These are phyloP conservation scores for Coracias cyanogaster DNA, from an alignment of 2,797 vertebrate species.

Conservation along the genomic window DNA sequence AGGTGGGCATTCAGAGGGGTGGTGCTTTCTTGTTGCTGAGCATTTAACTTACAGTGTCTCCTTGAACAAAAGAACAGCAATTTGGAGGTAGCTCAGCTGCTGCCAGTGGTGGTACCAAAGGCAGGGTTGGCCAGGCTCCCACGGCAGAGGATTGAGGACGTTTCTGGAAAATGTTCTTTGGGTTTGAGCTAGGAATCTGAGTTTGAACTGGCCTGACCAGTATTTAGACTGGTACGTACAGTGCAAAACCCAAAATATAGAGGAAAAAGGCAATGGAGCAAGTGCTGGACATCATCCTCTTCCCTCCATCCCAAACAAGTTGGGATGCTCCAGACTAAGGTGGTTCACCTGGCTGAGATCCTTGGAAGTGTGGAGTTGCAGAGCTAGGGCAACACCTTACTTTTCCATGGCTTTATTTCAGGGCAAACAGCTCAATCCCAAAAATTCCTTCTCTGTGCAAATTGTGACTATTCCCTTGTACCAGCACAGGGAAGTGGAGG, in stretches of 20 bases:
- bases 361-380: not conserved
- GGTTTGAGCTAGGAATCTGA: not conserved
- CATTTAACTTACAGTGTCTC: not conserved
- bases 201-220: not conserved
- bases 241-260: not conserved
- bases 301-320: not conserved
- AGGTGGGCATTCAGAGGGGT: conserved; percentile 5
- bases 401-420: not conserved
- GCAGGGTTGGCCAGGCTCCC: not conserved
- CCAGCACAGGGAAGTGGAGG: fast-evolving
- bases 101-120: fast-evolving
- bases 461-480: fast-evolving
- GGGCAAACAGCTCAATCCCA: not conserved
- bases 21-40: not conserved
- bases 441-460: not conserved
- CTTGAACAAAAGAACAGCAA: not conserved
- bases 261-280: not conserved
- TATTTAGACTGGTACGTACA: not conserved
- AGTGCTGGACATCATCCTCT: not conserved
- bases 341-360: not conserved
- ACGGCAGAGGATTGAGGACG: not conserved
- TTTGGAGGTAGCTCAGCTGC: not conserved
- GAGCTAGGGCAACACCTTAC: not conserved
- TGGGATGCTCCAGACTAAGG: not conserved
- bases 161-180: not conserved